These are phyloP conservation scores for Cetoscarus ocellatus DNA, from an alignment of 2,797 vertebrate genomes.

Conservation along the genomic window DNA sequence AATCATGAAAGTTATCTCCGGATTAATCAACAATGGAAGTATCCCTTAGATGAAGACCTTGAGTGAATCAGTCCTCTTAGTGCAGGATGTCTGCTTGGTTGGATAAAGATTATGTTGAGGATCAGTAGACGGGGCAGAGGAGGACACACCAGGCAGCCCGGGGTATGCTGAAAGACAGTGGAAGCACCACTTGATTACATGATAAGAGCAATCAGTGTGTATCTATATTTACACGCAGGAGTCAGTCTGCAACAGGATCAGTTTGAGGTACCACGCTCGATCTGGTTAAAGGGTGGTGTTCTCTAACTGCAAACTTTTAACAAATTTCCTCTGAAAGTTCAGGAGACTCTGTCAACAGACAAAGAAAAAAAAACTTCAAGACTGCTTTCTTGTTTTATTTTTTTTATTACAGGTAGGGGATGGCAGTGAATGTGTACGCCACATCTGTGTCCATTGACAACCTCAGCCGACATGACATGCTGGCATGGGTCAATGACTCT, in stretches of 20 bases:
- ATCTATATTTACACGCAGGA: background rate
- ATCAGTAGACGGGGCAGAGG: background rate
- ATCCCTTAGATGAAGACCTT: background rate
- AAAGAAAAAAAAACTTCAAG: background rate
- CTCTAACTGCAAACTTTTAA: background rate
- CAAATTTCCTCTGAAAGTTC: background rate
- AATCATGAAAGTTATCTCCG: background rate
- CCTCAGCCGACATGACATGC: conserved; percentile 98
- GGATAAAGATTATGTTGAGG: background rate
- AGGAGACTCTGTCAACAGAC: too few species aligned
- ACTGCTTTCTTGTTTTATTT: background rate
- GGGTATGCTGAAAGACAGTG: background rate
- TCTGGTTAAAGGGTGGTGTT: background rate
- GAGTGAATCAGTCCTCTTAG: background rate
- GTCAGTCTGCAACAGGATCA: background rate
- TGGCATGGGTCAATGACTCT: conserved; percentile 98
- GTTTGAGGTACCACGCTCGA: background rate
- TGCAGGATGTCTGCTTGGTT: background rate
- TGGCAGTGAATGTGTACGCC: conserved; percentile 99
- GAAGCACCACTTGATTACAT: background rate
- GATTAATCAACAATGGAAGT: background rate
- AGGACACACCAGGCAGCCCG: background rate
- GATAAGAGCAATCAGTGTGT: background rate
- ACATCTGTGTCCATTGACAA: conserved; percentile 98
- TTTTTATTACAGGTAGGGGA: conserved; percentile 79